These are phyloP conservation scores for Chitala chitala DNA, from an alignment of 2,113 vertebrate species.

Conservation along the genomic window DNA sequence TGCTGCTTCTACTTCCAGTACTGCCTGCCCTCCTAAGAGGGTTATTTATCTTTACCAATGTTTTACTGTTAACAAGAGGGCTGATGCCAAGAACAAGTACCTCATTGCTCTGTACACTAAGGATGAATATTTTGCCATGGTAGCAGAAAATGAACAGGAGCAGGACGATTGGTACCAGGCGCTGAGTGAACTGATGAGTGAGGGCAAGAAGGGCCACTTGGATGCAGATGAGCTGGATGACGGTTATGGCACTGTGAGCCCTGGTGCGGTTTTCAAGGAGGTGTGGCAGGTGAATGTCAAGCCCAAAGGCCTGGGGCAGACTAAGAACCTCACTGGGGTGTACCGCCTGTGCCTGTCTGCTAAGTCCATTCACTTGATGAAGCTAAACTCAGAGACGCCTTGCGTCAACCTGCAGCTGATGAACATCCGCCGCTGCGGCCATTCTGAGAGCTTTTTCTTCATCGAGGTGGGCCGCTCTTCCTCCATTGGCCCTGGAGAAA, in stretches of 20 bases:
- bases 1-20: slow-evolving; percentile 23
- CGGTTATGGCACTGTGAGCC: slow-evolving; percentile 40
- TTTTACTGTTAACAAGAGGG: slow-evolving; percentile 73
- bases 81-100: slow-evolving; percentile 68
- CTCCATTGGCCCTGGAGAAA: slow-evolving; percentile 69
- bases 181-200: slow-evolving; percentile 67
- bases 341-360: slow-evolving; percentile 73
- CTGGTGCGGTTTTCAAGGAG: slow-evolving; percentile 65
- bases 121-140: slow-evolving; percentile 74
- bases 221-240: slow-evolving; percentile 35
- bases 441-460: slow-evolving; percentile 76
- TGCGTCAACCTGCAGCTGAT: slow-evolving; percentile 71
- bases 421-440: slow-evolving; percentile 74
- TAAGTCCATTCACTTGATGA: slow-evolving; percentile 70
- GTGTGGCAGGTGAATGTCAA: slow-evolving; percentile 77
- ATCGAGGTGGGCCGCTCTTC: slow-evolving; percentile 74
- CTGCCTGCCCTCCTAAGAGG: slow-evolving; percentile 57
- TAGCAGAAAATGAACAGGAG: slow-evolving; percentile 68
- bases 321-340: slow-evolving; percentile 72
- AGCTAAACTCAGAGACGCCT: slow-evolving; percentile 68
- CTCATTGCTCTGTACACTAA: slow-evolving; percentile 75
- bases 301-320: slow-evolving; percentile 71
- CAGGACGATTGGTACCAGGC: slow-evolving; percentile 75
- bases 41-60: slow-evolving; percentile 71
- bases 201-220: slow-evolving; percentile 18